A percentile compares a stretch with the other conserved stretches of the same genome.
Evolutionary conservation across 1,140 invertebrate species (phyloP).

Genomic region (Mycetomoellerius zeteki): DNA sequence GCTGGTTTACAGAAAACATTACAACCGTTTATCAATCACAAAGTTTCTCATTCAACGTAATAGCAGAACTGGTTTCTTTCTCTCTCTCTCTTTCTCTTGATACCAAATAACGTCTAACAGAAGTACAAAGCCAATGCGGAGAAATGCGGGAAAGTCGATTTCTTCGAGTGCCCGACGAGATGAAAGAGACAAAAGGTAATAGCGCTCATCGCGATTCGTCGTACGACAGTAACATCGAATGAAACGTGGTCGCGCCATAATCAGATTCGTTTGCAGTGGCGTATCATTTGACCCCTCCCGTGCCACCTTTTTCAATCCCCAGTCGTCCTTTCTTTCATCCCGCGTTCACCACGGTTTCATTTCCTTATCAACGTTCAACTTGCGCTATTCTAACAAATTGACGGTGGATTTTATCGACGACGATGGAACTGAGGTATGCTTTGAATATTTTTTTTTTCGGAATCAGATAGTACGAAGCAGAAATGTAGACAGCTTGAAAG

Average conservation of each 20-base stretch:
- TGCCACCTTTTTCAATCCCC: constrained; percentile 1
- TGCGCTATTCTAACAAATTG: constrained; percentile 48
- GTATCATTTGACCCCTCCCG: constrained; percentile 29
- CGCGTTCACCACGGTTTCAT: constrained; percentile 28
- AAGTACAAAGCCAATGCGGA: constrained; percentile 21
- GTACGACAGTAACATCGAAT: constrained; percentile 32
- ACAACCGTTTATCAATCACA: constrained; percentile 4
- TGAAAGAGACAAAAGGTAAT: constrained; percentile 37
- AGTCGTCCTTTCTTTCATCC: constrained; percentile 34
- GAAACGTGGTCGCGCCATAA: constrained; percentile 35
- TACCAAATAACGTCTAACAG: constrained; percentile 19
- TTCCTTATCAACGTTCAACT: constrained; percentile 43
- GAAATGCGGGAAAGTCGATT: constrained; percentile 33
- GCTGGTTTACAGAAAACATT: background rate
- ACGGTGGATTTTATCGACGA: constrained; percentile 43
- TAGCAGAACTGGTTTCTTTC: background rate
- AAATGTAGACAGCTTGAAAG: constrained; percentile 28
- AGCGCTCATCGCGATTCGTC: constrained; percentile 40
- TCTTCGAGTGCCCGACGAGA: constrained; percentile 10
- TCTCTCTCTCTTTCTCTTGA: background rate
- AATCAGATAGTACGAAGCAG: constrained; percentile 1
- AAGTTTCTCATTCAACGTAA: constrained; percentile 19
- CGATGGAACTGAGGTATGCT: constrained; percentile 1
- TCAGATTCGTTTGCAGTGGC: constrained; percentile 45
- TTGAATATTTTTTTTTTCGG: constrained; percentile 26